Evolutionary conservation across 1,140 invertebrate genomes (phyloP).

Genomic region (Telenomus remus): DNA sequence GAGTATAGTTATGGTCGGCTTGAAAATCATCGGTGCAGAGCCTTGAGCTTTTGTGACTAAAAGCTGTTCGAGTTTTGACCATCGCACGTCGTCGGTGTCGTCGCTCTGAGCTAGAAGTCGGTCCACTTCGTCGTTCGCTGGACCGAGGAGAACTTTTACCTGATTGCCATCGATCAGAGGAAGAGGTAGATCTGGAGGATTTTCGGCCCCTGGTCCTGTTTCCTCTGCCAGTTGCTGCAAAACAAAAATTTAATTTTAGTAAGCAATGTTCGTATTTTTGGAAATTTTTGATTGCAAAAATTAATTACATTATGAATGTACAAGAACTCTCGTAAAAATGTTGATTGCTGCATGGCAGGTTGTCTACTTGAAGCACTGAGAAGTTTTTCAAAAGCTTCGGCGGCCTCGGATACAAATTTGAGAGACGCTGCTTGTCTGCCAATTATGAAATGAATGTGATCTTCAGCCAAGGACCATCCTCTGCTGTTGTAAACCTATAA

Average conservation of each 20-base stretch:
- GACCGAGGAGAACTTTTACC: slow-evolving; percentile 81
- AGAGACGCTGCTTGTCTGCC: slow-evolving; percentile 90
- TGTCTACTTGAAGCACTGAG: slow-evolving; percentile 86
- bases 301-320: slow-evolving; percentile 83
- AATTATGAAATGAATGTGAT: slow-evolving; percentile 96
- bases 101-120: slow-evolving; percentile 65
- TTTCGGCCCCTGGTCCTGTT: slow-evolving; percentile 72
- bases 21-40: slow-evolving; percentile 84
- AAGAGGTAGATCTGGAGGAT: slow-evolving; percentile 79
- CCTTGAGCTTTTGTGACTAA: slow-evolving; percentile 83
- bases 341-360: slow-evolving; percentile 85
- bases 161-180: slow-evolving; percentile 81
- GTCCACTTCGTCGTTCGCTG: slow-evolving; percentile 67
- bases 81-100: slow-evolving; percentile 73
- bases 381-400: slow-evolving; percentile 86
- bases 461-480: slow-evolving; percentile 93
- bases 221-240: slow-evolving; percentile 74
- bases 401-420: slow-evolving; percentile 84
- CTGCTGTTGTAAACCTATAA: slow-evolving; percentile 84
- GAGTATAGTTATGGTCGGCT: slow-evolving; percentile 84
- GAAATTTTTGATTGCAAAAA: no score
- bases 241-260: not conserved
- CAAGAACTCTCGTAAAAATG: slow-evolving; percentile 92
- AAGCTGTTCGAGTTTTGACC: slow-evolving; percentile 87
- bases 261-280: no score